A percentile compares a stretch with the other conserved stretches of the same genome.
phyloP scores from a whole-genome alignment of 2,797 vertebrate species.

The Nothura maculosa region DNA sequence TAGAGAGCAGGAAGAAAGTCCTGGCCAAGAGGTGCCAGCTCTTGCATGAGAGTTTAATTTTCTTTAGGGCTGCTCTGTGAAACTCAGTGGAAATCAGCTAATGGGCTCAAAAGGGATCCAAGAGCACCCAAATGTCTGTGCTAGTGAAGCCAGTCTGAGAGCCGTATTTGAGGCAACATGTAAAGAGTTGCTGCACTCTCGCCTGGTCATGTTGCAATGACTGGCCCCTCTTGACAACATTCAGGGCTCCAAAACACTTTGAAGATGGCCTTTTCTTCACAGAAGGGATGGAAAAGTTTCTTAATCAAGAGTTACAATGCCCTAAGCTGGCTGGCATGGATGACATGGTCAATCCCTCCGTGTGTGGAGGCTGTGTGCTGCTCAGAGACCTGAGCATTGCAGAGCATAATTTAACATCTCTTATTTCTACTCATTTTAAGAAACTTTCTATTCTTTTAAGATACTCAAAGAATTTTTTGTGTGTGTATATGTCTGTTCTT shows the following conservation, averaged over 20 bases:
- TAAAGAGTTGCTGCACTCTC: background rate
- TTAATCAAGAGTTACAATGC: background rate
- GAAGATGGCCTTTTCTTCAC: background rate
- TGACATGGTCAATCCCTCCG: fast-evolving
- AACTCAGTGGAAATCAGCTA: background rate
- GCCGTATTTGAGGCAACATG: background rate
- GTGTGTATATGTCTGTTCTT: background rate
- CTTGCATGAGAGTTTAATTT: background rate
- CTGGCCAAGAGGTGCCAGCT: background rate
- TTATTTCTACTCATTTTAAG: background rate
- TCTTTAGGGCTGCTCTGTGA: background rate
- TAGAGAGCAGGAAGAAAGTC: background rate
- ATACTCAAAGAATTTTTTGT: background rate
- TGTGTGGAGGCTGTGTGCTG: background rate
- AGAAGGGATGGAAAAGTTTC: background rate
- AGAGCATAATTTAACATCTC: background rate
- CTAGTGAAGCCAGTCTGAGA: background rate
- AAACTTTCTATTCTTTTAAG: background rate
- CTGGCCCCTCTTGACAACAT: background rate
- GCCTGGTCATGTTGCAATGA: background rate
- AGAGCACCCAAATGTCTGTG: background rate
- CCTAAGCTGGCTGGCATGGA: background rate
- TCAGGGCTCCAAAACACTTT: background rate
- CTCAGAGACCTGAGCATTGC: background rate
- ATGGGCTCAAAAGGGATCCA: background rate